phyloP scores from a whole-genome alignment of 1,140 invertebrate species.

The Meloidogyne hapla region DNA sequence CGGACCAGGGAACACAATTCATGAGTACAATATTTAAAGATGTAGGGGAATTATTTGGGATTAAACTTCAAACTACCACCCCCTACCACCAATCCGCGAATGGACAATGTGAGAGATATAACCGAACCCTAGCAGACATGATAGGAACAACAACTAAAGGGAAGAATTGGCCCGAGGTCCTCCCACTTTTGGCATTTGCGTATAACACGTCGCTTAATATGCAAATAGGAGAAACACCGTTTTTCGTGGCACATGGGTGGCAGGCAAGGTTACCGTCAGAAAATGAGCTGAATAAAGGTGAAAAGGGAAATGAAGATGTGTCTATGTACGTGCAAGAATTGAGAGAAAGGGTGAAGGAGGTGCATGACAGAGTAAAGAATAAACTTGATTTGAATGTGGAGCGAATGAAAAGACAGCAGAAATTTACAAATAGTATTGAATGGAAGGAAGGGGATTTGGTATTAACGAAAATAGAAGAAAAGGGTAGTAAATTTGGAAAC shows the following conservation, averaged over 20 bases:
- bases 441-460: constrained; percentile 11
- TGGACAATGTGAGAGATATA: constrained; percentile 11
- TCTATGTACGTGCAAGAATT: neutral
- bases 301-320: neutral
- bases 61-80: neutral
- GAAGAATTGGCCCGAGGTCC: neutral
- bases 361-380: neutral
- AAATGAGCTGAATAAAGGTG: neutral
- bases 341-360: neutral
- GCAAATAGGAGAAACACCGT: constrained; percentile 6
- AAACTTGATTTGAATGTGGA: neutral
- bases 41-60: neutral
- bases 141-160: neutral
- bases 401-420: neutral
- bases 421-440: neutral
- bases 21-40: no score
- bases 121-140: constrained; percentile 8
- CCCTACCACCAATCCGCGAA: constrained; percentile 19
- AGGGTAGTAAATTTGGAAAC: neutral
- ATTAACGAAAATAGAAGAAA: neutral
- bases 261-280: neutral
- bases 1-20: no score
- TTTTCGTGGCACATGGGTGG: constrained; percentile 6
- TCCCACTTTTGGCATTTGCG: constrained; percentile 3
- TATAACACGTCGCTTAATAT: constrained; percentile 11